These are phyloP conservation scores for Platysteira castanea DNA, from an alignment of 2,113 vertebrate species.

Conservation along the genomic window DNA sequence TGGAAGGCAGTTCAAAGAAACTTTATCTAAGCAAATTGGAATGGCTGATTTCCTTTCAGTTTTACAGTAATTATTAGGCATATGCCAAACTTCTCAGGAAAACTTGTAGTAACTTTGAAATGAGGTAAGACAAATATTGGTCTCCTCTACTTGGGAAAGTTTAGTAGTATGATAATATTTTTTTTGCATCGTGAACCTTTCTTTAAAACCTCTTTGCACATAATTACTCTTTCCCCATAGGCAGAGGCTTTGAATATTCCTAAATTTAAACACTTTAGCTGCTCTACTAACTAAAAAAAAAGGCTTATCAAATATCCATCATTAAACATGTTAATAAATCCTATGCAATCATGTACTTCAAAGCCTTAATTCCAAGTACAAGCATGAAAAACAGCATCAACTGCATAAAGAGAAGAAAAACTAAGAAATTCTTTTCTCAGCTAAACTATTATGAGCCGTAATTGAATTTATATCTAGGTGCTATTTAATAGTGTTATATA, in stretches of 20 bases:
- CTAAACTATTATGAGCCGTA: not conserved
- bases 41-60: conserved; percentile 36
- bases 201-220: conserved; percentile 18
- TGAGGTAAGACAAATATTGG: conserved; percentile 15
- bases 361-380: not conserved
- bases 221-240: conserved; percentile 14
- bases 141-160: not conserved
- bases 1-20: conserved; percentile 41
- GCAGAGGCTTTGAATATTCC: not conserved
- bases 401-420: not conserved
- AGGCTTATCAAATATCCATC: not conserved
- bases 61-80: conserved; percentile 22
- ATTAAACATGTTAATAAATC: conserved; percentile 1
- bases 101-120: conserved; percentile 16
- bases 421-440: not conserved
- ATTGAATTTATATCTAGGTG: not conserved
- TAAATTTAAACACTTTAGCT: not conserved
- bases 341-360: not conserved
- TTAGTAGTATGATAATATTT: not conserved
- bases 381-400: not conserved
- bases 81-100: not conserved
- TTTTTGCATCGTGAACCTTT: not conserved
- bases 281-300: not conserved
- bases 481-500: not conserved
- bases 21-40: conserved; percentile 48